Evolutionary conservation across 2,113 vertebrate species (phyloP).

Genomic region (Istiophorus platypterus): DNA sequence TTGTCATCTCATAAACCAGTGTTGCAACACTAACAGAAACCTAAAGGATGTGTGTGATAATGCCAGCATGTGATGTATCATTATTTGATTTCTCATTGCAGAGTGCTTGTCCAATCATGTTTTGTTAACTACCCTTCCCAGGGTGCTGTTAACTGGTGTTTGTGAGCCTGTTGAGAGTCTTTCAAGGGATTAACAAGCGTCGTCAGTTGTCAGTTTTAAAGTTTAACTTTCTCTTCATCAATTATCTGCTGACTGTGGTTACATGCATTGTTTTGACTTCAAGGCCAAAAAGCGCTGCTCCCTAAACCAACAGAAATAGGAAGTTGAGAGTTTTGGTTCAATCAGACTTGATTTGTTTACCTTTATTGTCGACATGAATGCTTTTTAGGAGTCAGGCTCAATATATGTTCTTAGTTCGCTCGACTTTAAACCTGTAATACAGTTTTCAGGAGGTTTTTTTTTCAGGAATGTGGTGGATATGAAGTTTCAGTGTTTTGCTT

Average conservation of each 20-base stretch:
- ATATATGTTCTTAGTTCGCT: neutral
- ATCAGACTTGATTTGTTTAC: neutral
- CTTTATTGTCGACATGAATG: neutral
- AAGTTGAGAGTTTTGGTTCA: neutral
- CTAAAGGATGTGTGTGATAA: neutral
- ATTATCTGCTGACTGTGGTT: neutral
- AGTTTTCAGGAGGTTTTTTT: neutral
- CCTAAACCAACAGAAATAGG: neutral
- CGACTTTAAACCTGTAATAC: neutral
- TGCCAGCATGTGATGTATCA: neutral
- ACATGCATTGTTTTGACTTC: constrained; percentile 10
- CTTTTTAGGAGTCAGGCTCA: neutral
- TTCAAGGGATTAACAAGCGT: constrained; percentile 17
- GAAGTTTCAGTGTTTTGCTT: constrained; percentile 32
- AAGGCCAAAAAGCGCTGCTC: neutral
- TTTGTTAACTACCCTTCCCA: neutral
- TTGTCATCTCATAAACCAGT: neutral
- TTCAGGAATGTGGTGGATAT: neutral
- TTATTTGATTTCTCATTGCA: neutral
- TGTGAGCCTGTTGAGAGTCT: neutral
- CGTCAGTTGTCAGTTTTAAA: constrained; percentile 28
- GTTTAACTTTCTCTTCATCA: constrained; percentile 42
- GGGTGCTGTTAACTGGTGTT: neutral
- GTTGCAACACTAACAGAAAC: neutral
- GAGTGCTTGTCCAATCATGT: constrained; percentile 6